phyloP scores from a whole-genome alignment of 2,888 invertebrate species.

The Cephalotes varians region DNA sequence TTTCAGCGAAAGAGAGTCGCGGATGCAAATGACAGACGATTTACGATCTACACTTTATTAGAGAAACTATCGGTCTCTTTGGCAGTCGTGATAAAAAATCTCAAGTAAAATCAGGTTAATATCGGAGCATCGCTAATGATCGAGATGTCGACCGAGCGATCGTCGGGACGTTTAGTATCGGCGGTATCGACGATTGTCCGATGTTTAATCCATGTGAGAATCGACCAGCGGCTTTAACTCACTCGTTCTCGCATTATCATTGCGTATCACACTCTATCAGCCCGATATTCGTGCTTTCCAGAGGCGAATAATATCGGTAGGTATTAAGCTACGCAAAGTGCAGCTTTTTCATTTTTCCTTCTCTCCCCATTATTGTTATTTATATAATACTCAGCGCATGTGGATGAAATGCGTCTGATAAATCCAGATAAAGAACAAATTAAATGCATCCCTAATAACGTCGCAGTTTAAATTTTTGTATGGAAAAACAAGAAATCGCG shows the following conservation, averaged over 20 bases:
- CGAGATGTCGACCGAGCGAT: conserved; percentile 10
- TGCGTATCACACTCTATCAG: conserved; percentile 57
- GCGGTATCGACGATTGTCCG: conserved; percentile 34
- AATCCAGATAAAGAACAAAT: conserved; percentile 10
- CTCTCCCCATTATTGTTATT: not conserved
- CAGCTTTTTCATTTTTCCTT: not conserved
- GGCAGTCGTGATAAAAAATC: conserved; percentile 7
- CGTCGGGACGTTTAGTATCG: not conserved
- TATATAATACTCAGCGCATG: not conserved
- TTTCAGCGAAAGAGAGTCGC: conserved; percentile 9
- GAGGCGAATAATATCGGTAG: not conserved
- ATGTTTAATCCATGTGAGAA: conserved; percentile 62
- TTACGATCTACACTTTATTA: conserved; percentile 57
- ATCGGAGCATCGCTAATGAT: conserved; percentile 47
- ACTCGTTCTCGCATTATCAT: conserved; percentile 24
- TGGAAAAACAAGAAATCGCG: not conserved
- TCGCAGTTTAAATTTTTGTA: conserved; percentile 7
- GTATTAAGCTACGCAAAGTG: conserved; percentile 3
- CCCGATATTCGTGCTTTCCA: not conserved
- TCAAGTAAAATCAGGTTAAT: conserved; percentile 31
- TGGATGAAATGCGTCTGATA: not conserved
- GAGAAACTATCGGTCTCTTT: conserved; percentile 27
- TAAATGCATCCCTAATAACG: not conserved
- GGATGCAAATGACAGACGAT: conserved; percentile 69
- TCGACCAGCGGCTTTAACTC: conserved; percentile 32